Base-by-base conservation (phyloP, 2,888 invertebrate genomes). In the Halictus quadricinctus region DNA sequence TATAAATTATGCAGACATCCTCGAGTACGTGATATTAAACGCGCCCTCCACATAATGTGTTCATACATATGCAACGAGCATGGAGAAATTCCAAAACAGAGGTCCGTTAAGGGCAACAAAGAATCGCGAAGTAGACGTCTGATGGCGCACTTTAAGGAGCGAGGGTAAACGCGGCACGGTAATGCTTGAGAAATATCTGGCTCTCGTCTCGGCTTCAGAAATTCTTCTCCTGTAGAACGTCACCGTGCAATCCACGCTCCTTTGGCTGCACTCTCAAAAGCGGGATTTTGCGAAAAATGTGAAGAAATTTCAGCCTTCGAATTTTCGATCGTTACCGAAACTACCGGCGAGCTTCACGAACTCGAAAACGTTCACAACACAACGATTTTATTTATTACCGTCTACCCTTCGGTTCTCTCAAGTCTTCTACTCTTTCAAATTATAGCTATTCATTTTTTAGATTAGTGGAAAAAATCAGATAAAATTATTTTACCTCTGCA, bases 1-100 rank as follows among this genome's bases (percentile, higher is more conserved):
- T 77, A 72, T 83, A 86, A 83, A 86, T 87, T 87, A 87, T 86
- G 83, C 87, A 25, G 72, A 58, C 76, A 15, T 36, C 43, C 41
- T 25, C 76, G 58, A 72, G 72, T 78, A 70, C 69, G 78, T 79
- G 79, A 83, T 86, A 83, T 86, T 80, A 87, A 83, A 81, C 73
- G 79, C 46, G 15, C 36, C 74, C 50, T 36, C 54, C 60, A 48
- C 79, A 70, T 87, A 86, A 87, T 73, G 80, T 54, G 72, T 72
- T 86, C 79, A 87, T 87, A 76, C 80, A 86, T 87, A 81, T 87
- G 86, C 87, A 84, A 80, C 80, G 80, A 76, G 69, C 18, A 64
- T 70, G 83, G 50, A 80, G 84, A 80, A 79, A 83, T 80, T 80
- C 66, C 75, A 64, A 80, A 80, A 79, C 86, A 83, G 82, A 73